A percentile compares a stretch with the other conserved stretches of the same genome.
Conservation (phyloP, 30 jellyfish, hydroid and myxozoan genomes). For the Mastigias papua region DNA sequence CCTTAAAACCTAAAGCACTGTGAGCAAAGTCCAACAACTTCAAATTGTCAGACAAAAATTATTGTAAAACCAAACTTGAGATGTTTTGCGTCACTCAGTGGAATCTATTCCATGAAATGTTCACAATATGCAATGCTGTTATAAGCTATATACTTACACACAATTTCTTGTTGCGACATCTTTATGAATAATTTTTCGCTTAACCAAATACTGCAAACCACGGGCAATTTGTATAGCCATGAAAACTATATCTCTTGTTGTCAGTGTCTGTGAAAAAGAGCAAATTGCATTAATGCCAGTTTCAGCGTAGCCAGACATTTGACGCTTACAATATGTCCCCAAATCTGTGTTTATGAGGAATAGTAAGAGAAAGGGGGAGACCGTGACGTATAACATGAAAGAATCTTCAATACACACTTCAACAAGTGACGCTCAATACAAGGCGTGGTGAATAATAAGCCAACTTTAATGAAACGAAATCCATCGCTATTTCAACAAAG, state of each 20-base stretch:
- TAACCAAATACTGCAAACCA: constrained; percentile 86
- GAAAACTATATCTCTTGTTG: constrained; percentile 92
- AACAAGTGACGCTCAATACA: too few species aligned
- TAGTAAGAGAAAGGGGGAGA: too few species aligned
- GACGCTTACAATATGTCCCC: too few species aligned
- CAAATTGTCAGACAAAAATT: not conserved
- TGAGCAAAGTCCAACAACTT: not conserved
- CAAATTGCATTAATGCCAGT: not conserved
- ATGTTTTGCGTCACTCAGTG: not conserved
- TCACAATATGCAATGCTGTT: not conserved
- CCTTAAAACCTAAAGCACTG: too few species aligned
- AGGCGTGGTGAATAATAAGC: too few species aligned
- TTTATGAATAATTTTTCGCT: constrained; percentile 78
- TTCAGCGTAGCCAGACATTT: too few species aligned
- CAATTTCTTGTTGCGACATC: constrained; percentile 98
- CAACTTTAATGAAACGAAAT: too few species aligned
- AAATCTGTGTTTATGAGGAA: too few species aligned
- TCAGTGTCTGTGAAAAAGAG: constrained; percentile 72
- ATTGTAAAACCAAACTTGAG: not conserved
- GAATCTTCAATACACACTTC: too few species aligned
- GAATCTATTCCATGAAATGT: not conserved
- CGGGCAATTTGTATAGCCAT: constrained; percentile 98
- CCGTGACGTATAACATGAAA: too few species aligned
- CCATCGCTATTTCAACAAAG: too few species aligned
- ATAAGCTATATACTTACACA: constrained; percentile 73